These are phyloP conservation scores for Merops nubicus DNA, from an alignment of 2,113 vertebrate genomes.

Conservation along the genomic window DNA sequence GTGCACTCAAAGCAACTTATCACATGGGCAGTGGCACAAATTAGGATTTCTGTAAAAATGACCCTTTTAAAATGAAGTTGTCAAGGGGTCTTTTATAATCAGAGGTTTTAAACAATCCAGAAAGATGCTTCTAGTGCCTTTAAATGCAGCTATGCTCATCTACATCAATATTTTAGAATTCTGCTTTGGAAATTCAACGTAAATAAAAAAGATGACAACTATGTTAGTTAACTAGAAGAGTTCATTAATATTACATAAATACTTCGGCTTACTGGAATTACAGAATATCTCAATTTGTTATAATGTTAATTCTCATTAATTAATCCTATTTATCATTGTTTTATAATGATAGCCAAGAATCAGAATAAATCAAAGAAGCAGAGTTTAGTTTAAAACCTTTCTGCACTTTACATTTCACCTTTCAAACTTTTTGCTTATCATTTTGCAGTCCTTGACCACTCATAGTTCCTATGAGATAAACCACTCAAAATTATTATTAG, in stretches of 20 bases:
- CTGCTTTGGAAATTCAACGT: not conserved
- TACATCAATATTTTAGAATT: not conserved
- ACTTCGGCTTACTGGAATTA: not conserved
- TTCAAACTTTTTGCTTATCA: not conserved
- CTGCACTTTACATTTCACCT: not conserved
- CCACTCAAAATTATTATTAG: not conserved
- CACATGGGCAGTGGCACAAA: not conserved
- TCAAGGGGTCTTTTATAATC: not conserved
- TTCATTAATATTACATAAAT: not conserved
- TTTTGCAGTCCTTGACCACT: not conserved
- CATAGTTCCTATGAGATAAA: not conserved
- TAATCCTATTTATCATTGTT: not conserved
- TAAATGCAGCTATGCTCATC: not conserved
- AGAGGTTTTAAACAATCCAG: not conserved
- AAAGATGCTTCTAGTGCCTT: not conserved
- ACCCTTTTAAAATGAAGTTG: not conserved
- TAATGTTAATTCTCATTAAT: not conserved
- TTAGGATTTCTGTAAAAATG: not conserved
- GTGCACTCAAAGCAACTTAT: not conserved
- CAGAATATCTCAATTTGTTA: not conserved
- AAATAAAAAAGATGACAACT: not conserved
- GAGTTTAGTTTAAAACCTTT: not conserved
- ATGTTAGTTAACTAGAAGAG: not conserved
- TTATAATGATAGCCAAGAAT: not conserved
- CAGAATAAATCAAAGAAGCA: not conserved